phyloP scores from a whole-genome alignment of 2,113 vertebrate genomes.

The Paedocypris sp. region DNA sequence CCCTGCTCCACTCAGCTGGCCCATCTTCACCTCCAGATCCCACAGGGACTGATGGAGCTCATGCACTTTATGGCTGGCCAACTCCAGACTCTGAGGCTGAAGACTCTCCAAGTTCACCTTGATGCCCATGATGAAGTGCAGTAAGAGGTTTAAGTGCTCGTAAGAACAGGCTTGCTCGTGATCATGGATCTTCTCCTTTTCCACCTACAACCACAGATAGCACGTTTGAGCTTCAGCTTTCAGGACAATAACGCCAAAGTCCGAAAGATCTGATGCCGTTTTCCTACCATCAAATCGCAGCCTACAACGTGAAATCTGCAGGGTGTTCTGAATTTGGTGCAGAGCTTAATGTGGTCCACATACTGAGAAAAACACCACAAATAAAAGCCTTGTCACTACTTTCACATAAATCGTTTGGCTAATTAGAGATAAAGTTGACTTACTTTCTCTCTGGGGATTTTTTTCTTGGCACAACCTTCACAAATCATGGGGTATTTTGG shows the following conservation, averaged over 20 bases:
- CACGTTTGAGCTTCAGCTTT: too few species aligned
- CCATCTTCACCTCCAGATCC: constrained; percentile 65
- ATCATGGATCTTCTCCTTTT: constrained; percentile 72
- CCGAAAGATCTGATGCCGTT: too few species aligned
- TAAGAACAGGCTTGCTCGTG: constrained; percentile 74
- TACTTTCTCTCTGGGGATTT: constrained; percentile 84
- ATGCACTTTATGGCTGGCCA: constrained; percentile 61
- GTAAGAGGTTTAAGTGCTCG: constrained; percentile 81
- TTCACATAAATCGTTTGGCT: neutral
- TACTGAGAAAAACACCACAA: constrained; percentile 58
- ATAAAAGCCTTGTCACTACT: neutral
- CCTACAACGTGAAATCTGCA: constrained; percentile 83
- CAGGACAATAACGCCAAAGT: too few species aligned
- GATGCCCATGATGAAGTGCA: constrained; percentile 75
- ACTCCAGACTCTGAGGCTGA: constrained; percentile 64
- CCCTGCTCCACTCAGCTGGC: constrained; percentile 45
- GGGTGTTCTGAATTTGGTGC: constrained; percentile 75
- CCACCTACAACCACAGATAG: constrained; percentile 61
- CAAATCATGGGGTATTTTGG: constrained; percentile 87
- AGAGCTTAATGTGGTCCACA: constrained; percentile 82
- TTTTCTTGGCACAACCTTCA: constrained; percentile 84
- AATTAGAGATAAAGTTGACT: neutral
- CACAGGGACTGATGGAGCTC: constrained; percentile 64
- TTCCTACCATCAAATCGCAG: constrained; percentile 71
- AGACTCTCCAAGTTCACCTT: constrained; percentile 68